Conservation (phyloP, 2,113 vertebrate species). For the Martes martes region DNA sequence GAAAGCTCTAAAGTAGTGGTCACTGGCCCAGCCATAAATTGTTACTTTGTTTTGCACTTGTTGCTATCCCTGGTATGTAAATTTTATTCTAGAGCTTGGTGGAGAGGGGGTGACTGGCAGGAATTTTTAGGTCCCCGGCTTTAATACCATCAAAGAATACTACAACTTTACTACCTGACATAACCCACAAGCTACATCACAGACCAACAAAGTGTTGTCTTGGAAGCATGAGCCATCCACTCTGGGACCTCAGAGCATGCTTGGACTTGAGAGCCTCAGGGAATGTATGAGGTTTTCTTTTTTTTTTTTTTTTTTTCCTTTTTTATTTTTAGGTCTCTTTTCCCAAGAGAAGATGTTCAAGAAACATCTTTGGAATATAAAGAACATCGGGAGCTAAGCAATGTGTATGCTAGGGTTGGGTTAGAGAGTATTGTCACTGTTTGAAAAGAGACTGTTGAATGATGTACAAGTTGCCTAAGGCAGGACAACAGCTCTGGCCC, state of each 20-base stretch:
- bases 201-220: neutral
- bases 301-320: no score
- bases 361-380: neutral
- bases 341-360: neutral
- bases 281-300: neutral
- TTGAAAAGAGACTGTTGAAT: neutral
- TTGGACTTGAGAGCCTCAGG: no score
- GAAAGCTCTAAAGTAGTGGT: neutral
- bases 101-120: neutral
- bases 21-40: neutral
- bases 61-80: neutral
- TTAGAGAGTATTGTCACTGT: neutral
- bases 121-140: neutral
- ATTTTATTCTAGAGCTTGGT: neutral
- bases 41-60: neutral
- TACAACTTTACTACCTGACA: neutral
- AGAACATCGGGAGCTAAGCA: neutral
- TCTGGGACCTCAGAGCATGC: neutral
- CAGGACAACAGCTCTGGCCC: neutral
- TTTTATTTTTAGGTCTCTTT: neutral
- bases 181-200: neutral
- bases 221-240: neutral
- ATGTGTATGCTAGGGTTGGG: accelerated
- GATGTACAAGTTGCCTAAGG: neutral
- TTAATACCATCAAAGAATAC: neutral